phyloP scores from a whole-genome alignment of 2,888 invertebrate species.

The Hydropsyche betteni region DNA sequence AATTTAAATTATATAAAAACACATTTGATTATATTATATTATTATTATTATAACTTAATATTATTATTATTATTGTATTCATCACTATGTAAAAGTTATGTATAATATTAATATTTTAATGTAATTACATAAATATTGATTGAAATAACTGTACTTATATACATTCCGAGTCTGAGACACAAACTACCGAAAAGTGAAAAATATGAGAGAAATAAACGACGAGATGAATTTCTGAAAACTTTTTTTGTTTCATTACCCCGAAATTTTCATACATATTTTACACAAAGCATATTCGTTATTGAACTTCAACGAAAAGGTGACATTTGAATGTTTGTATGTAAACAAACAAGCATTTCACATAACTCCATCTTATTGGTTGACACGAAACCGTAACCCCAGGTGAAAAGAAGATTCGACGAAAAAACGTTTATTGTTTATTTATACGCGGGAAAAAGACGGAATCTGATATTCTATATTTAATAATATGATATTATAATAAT shows the following conservation, averaged over 20 bases:
- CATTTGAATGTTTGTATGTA: conserved; percentile 9
- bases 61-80: conserved; percentile 49
- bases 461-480: conserved; percentile 13
- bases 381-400: conserved; percentile 8
- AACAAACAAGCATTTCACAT: background rate
- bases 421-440: conserved; percentile 18
- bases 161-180: conserved; percentile 51
- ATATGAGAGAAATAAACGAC: conserved; percentile 46
- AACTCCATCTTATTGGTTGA: conserved; percentile 3
- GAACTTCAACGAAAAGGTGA: background rate
- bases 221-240: conserved; percentile 45
- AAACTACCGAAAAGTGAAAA: conserved; percentile 47
- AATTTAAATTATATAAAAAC: conserved; percentile 44
- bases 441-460: conserved; percentile 6
- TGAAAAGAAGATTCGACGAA: conserved; percentile 14
- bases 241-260: conserved; percentile 17
- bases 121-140: conserved; percentile 44
- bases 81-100: conserved; percentile 47
- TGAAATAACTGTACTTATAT: conserved; percentile 48
- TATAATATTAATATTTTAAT: conserved; percentile 50
- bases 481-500: background rate
- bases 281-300: background rate
- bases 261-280: background rate
- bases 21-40: conserved; percentile 40
- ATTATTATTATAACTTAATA: conserved; percentile 45